Evolutionary conservation across 1,140 invertebrate genomes (phyloP), one percentile per base, ranked within the genome.

Genomic region (Ceratina japonica): DNA sequence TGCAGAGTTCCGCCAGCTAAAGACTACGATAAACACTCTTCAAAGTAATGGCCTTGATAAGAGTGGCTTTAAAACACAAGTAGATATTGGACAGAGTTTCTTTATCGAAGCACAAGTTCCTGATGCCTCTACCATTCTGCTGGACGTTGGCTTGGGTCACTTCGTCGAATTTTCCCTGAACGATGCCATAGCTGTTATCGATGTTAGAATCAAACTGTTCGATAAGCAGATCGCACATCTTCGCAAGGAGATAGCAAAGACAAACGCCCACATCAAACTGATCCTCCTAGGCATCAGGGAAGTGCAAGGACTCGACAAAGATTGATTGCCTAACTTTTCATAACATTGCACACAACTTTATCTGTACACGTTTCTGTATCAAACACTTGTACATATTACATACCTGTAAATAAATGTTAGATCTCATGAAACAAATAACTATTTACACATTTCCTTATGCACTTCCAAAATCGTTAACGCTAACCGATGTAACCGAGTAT

Each of bases 251-350:
- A 95, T 95, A 76, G 93, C 95, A 1, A 93, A 94, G 82, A 95
- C 95, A 0, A 96, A 96, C 83, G 95, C 96, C 12, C 94, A 97
- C 86, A 97, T 98, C 74, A 97, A 97, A 90, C 89, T 97, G 80
- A 94, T 97, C 77, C 91, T 96, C 16, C 92, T 96, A 84, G 93
- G 94, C 12, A 94, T 97, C 22, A 91, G 92, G 64, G 94, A 96
- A 82, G 88, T 96, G 56, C 93, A 94, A 81, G 88, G 84, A 59
- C 78, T 92, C 1, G n/a, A 37, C 37, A 37, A 24, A 8, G 22
- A 79, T 1, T 56, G n/a, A 71, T 13, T 37, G 2, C 16, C 12
- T 59, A 49, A 3, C n/a, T n/a, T n/a, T 27, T 49, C 37, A 1
- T 63, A 63, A 44, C 10, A 20, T 44, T 31, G 18, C 2, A 7